phyloP scores from a whole-genome alignment of 2,888 invertebrate species.

The Anoncus sp. region DNA sequence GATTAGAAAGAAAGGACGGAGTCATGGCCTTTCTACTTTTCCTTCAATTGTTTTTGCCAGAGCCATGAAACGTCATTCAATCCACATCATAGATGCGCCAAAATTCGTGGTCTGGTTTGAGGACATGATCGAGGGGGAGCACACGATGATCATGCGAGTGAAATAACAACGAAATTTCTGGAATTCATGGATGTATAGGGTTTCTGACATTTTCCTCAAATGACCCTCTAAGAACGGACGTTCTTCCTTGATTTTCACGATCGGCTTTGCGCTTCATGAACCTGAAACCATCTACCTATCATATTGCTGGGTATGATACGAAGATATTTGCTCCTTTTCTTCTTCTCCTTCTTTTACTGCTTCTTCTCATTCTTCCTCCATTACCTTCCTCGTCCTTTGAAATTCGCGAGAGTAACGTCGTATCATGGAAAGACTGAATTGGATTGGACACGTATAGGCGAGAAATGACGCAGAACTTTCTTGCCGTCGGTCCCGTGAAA shows the following conservation, averaged over 20 bases:
- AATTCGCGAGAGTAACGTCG: slow-evolving; percentile 7
- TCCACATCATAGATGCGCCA: background rate
- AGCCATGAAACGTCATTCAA: too few species aligned
- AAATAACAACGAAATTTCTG: background rate
- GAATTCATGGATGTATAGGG: background rate
- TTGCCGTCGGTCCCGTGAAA: background rate
- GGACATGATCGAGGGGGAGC: too few species aligned
- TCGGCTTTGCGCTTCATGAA: too few species aligned
- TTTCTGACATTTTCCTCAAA: too few species aligned
- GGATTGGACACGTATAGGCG: background rate
- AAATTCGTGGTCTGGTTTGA: too few species aligned
- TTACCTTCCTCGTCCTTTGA: background rate
- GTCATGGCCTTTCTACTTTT: background rate
- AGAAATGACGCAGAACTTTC: background rate
- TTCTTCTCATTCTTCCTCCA: background rate
- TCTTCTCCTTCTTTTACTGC: too few species aligned
- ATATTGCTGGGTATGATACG: too few species aligned
- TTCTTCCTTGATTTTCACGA: too few species aligned
- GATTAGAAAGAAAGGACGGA: background rate
- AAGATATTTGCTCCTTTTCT: too few species aligned
- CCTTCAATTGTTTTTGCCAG: background rate
- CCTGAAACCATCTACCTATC: too few species aligned
- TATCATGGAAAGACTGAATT: too few species aligned
- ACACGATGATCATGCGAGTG: background rate
- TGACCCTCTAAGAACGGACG: too few species aligned